Evolutionary conservation across 2,797 vertebrate genomes (phyloP), one percentile per base, ranked within the genome.

Genomic region (Alfaro cultratus): DNA sequence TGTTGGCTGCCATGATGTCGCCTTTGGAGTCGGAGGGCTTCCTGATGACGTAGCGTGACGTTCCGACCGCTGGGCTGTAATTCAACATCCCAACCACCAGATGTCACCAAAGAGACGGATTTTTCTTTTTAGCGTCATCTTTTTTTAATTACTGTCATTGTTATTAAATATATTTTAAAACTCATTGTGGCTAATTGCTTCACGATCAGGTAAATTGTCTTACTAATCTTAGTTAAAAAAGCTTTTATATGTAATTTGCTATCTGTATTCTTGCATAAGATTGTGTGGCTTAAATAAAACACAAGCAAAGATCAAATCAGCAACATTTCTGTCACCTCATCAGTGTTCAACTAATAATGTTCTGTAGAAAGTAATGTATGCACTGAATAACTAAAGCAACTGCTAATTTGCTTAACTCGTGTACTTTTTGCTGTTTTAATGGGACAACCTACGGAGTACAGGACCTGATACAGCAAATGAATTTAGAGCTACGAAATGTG

Each of bases 1-100:
- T 88, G 94, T 84, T 49, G 34, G 89, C 93, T 76, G 93, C 96
- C 96, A 96, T 96, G 93, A 82, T 95, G 89, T 9, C 73, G 83
- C 62, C 13, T 36, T 80, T 43, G 60, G 80, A 60, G 83, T 76
- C 77, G 21, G 29, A n/a, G 34, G 29, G 91, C 93, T 94, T 96
- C 95, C 95, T 88, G 93, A 76, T 94, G 82, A 93, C 91, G 92
- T 88, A 0, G 0, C 0, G 0, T 87, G 85, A 93, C 92, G 92
- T 86, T 31, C 36, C 26, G 60, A 0, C 45, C 15, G 7, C 4
- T 2, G 6, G n/a, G 12, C 12, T 1, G 75, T 62, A 73, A 0
- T 86, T 89, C 21, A 31, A 13, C 0, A 0, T 0, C 1, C 0
- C 0, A 0, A 29, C 81, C 94, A 86, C 87, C 0, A 75, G 94